Evolutionary conservation across 1,140 invertebrate genomes (phyloP).

Genomic region (Centruroides sculpturatus): DNA sequence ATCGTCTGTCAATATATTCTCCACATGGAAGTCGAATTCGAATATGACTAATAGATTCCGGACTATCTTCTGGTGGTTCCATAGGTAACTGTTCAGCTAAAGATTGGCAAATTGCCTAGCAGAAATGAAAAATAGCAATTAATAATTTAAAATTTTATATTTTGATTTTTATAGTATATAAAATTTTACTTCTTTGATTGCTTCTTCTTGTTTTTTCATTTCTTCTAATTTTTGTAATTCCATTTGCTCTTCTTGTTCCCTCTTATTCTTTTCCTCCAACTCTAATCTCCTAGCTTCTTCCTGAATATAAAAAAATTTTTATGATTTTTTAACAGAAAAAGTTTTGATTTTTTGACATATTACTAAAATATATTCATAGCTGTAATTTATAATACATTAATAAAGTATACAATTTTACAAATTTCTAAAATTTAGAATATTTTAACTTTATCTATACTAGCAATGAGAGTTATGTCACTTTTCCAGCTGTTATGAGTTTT

Average conservation of each 20-base stretch:
- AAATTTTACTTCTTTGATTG: slow-evolving; percentile 20
- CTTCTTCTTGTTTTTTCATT: slow-evolving; percentile 21
- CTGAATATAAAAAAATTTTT: not conserved
- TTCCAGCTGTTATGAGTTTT: no score
- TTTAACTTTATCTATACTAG: no score
- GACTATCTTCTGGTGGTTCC: slow-evolving; percentile 38
- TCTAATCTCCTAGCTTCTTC: slow-evolving; percentile 19
- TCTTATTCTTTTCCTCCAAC: slow-evolving; percentile 10
- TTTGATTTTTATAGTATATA: not conserved
- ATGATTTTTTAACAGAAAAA: no score
- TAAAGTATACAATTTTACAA: no score
- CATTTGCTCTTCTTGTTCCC: slow-evolving; percentile 12
- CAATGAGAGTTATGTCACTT: no score
- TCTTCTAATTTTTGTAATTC: slow-evolving; percentile 20
- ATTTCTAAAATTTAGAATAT: no score
- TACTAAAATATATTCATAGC: no score
- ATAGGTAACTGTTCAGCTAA: slow-evolving; percentile 39
- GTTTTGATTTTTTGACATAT: no score
- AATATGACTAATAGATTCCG: slow-evolving; percentile 49
- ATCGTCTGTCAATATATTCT: slow-evolving; percentile 53
- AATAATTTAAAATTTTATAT: no score
- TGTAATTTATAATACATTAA: no score
- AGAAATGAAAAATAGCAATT: slow-evolving; percentile 4
- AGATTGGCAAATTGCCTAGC: slow-evolving; percentile 28
- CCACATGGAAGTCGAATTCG: slow-evolving; percentile 61